A percentile compares a stretch with the other conserved stretches of the same genome.
Conservation (phyloP, 2,113 vertebrate species). For the Leiothrix lutea region DNA sequence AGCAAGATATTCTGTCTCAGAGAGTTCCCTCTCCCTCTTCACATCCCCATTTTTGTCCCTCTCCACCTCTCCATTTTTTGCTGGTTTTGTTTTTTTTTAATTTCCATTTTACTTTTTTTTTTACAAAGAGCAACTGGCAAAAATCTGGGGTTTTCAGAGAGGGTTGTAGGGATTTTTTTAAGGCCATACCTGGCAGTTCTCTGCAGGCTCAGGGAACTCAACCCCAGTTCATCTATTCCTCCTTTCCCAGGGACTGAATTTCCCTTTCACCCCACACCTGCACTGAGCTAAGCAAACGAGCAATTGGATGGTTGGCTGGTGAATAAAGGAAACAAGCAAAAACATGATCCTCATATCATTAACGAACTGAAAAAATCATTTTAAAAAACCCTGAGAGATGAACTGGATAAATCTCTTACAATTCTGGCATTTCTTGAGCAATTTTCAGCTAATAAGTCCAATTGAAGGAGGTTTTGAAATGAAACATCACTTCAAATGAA, state of each 20-base stretch:
- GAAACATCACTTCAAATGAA: neutral
- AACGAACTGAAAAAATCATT: neutral
- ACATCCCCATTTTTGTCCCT: neutral
- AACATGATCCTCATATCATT: neutral
- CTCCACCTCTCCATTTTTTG: neutral
- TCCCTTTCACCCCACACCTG: neutral
- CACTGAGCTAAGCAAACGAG: neutral
- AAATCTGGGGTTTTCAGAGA: neutral
- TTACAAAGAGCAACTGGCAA: neutral
- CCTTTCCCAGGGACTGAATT: neutral
- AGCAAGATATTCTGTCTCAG: neutral
- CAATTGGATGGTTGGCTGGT: neutral
- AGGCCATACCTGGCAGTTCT: neutral
- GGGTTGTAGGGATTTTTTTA: neutral
- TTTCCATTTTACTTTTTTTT: neutral
- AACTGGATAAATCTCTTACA: neutral
- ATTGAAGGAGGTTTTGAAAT: neutral
- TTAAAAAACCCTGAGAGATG: fast-evolving
- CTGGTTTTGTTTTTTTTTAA: neutral
- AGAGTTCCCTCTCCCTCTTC: neutral
- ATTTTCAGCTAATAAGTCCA: neutral
- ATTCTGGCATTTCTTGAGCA: neutral
- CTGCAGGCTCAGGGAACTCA: neutral
- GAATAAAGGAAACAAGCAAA: neutral
- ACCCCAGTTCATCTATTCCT: neutral